Evolutionary conservation across 2,797 vertebrate species (phyloP), one percentile per base, ranked within the genome.

Genomic region (Nannoperca australis): DNA sequence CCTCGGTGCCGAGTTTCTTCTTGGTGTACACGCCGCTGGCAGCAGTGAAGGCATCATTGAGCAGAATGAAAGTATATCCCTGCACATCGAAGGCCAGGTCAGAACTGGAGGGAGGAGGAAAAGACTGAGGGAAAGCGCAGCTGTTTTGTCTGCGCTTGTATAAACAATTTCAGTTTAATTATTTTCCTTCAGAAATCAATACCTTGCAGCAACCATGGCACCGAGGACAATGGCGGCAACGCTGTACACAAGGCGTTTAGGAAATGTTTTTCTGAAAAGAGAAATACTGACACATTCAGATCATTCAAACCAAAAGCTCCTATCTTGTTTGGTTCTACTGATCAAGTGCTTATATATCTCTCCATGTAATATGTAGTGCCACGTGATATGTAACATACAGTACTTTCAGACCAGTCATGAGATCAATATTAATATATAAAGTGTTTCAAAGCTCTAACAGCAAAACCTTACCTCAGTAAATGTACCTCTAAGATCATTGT

Each of bases 41-140:
- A 0, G 98, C 97, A 27, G 98, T 98, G 91, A 98, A 97, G 83
- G 95, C 85, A 72, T 99, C 97, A 12, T 98, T 99, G 56, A 99
- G 90, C 78, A 99, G 93, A 44, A 99, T 96, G 74, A 96, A 96
- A 0, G 80, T 55, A 30, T 99, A 99, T 40, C 94, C 96, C 88
- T 96, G 96, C 74, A 96, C 65, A 76, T 95, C 97, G 77, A 98
- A 99, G 69, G 97, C 95, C 61, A 99, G 92, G 89, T 99, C 98
- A 63, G 97, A 97, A 71, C 98, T 99, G 81, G 10, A 67, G 65
- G 67, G 36, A 5, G 72, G 27, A 53, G 13, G 7, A 17, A 7
- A 27, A 59, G 1, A 66, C 2, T 9, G 15, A 5, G 27, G 34
- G 1, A 44, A 62, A 64, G 32, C 9, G 32, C 12, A 32, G 4